Percentiles rank a stretch among this genome's conserved stretches.
Evolutionary conservation across 2,113 vertebrate species (phyloP).

Genomic region (Microcebus jonahi): DNA sequence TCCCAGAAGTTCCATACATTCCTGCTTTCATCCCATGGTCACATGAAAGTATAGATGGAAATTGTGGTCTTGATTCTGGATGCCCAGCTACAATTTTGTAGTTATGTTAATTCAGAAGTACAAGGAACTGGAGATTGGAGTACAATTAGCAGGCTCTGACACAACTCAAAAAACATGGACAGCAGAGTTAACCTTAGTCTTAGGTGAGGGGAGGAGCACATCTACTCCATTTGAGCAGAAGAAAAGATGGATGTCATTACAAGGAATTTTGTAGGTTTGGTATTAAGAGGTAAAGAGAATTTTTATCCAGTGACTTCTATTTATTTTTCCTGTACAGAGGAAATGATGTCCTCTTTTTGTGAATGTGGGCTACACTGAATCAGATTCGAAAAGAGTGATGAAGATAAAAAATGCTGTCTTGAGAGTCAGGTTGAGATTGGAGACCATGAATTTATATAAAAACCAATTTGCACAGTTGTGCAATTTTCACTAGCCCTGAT

Average conservation of each 20-base stretch:
- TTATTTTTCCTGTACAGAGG: neutral
- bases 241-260: neutral
- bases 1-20: neutral
- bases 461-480: neutral
- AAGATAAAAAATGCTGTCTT: neutral
- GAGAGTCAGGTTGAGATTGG: neutral
- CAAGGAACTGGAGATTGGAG: neutral
- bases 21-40: neutral
- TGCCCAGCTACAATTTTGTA: neutral
- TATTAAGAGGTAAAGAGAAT: neutral
- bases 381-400: neutral
- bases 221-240: neutral
- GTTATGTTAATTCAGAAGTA: neutral
- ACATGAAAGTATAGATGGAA: neutral
- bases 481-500: neutral
- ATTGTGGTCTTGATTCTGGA: neutral
- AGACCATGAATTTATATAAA: neutral
- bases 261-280: neutral
- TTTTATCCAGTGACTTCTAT: constrained; percentile 8
- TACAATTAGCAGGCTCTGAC: neutral
- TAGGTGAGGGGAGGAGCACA: neutral
- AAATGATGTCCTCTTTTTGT: constrained; percentile 25
- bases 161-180: neutral
- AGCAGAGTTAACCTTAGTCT: constrained; percentile 2
- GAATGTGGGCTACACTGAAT: neutral